These are phyloP conservation scores for Merodon equestris DNA, from an alignment of 2,888 invertebrate genomes.

Conservation along the genomic window DNA sequence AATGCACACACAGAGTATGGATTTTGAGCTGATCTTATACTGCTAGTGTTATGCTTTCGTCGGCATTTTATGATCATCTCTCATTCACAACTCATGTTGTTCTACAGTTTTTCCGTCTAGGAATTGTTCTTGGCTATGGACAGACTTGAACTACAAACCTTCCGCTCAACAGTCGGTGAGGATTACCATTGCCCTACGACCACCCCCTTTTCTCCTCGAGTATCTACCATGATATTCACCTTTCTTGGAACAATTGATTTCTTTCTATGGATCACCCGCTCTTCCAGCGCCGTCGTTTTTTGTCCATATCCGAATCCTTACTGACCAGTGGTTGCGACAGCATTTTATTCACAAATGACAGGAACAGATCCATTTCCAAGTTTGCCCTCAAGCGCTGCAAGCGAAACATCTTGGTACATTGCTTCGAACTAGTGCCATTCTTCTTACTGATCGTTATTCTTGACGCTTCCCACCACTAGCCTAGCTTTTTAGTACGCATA, in stretches of 20 bases:
- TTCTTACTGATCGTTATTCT: constrained; percentile 23
- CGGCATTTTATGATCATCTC: too few relatives aligned
- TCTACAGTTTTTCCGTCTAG: too few relatives aligned
- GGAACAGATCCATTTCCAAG: constrained; percentile 88
- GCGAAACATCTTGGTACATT: constrained; percentile 86
- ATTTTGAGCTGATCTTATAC: too few relatives aligned
- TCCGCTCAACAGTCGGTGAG: constrained; percentile 83
- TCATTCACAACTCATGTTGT: too few relatives aligned
- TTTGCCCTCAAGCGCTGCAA: constrained; percentile 90
- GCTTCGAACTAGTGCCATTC: constrained; percentile 57
- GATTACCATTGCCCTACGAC: too few relatives aligned
- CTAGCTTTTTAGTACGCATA: constrained; percentile 33
- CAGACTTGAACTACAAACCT: too few relatives aligned
- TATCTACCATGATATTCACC: constrained; percentile 69
- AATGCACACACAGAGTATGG: too few relatives aligned
- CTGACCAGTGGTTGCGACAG: constrained; percentile 82
- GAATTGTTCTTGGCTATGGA: too few relatives aligned
- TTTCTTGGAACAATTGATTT: constrained; percentile 74
- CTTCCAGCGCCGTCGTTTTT: constrained; percentile 54
- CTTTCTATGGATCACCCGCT: constrained; percentile 69
- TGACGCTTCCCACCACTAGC: constrained; percentile 32
- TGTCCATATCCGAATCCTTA: constrained; percentile 65
- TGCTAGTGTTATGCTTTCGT: too few relatives aligned
- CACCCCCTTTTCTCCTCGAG: too few relatives aligned
- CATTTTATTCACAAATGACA: constrained; percentile 86